Evolutionary conservation across 2,888 invertebrate genomes (phyloP).

Genomic region (Drosophila siamana): DNA sequence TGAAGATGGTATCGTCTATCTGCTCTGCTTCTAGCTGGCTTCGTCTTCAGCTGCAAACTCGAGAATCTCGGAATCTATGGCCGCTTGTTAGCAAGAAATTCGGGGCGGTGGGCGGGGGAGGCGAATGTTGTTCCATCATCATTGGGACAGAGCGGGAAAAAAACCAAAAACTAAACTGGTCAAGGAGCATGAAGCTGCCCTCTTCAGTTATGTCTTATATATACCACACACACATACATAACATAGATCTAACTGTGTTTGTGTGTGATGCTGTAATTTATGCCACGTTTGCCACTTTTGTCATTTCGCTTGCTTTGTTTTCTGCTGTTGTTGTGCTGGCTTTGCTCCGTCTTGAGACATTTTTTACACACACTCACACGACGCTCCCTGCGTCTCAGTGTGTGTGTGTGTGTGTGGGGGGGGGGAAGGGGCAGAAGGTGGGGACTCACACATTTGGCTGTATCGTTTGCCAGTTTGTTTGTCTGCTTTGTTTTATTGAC

Average conservation of each 20-base stretch:
- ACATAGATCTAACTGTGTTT: constrained; percentile 15
- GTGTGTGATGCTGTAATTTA: constrained; percentile 65
- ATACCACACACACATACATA: constrained; percentile 1
- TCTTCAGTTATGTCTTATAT: neutral
- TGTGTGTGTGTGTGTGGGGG: neutral
- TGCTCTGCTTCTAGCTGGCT: neutral
- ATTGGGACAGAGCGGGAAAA: constrained; percentile 6
- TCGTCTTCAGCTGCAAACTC: neutral
- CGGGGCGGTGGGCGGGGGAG: constrained; percentile 7
- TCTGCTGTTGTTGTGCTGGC: constrained; percentile 10
- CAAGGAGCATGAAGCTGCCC: constrained; percentile 42
- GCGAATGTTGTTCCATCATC: constrained; percentile 19
- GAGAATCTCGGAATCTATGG: constrained; percentile 6
- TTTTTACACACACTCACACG: constrained; percentile 22
- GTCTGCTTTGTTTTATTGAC: constrained; percentile 79
- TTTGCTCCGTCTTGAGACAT: constrained; percentile 8
- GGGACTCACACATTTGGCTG: constrained; percentile 27
- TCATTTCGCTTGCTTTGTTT: constrained; percentile 68
- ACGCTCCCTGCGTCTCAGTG: neutral
- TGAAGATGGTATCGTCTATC: constrained; percentile 23
- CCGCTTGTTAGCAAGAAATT: constrained; percentile 52
- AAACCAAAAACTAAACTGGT: constrained; percentile 44
- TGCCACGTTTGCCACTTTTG: constrained; percentile 80
- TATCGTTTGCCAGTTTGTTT: constrained; percentile 60
- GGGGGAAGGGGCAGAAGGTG: neutral